A percentile compares a stretch with the other conserved stretches of the same genome.
Conservation (phyloP, 2,113 vertebrate genomes). For the Bombycilla garrulus region DNA sequence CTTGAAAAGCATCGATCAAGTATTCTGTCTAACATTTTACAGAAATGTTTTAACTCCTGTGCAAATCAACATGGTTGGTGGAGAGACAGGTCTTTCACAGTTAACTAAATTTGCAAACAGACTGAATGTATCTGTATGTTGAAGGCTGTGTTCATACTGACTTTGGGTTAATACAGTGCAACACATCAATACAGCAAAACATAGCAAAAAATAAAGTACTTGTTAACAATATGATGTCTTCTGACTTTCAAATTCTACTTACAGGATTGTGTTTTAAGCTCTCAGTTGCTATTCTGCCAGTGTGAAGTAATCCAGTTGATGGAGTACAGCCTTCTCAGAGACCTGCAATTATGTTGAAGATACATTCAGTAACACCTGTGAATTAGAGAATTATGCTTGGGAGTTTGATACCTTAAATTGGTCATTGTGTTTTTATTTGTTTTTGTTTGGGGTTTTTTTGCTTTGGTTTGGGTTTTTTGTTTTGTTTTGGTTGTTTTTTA, state of each 20-base stretch:
- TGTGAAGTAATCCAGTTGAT: neutral
- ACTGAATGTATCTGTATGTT: neutral
- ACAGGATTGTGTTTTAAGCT: neutral
- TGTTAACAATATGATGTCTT: neutral
- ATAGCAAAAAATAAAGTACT: neutral
- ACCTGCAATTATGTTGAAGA: neutral
- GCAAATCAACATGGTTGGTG: neutral
- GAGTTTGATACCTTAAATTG: neutral
- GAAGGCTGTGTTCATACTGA: neutral
- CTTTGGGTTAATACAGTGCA: neutral
- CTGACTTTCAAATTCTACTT: neutral
- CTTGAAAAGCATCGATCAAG: neutral
- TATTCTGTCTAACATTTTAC: neutral
- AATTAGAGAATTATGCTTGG: neutral
- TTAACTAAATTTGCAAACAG: neutral
- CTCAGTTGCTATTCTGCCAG: neutral
- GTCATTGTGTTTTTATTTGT: too few species aligned
- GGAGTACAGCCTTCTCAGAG: neutral
- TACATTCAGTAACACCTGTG: neutral
- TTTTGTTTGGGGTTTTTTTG: too few species aligned
- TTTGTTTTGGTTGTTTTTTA: neutral
- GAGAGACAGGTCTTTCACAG: neutral
- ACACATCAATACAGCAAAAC: neutral
- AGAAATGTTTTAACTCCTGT: neutral
- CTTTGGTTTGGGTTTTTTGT: too few species aligned